phyloP scores from a whole-genome alignment of 1,140 invertebrate genomes.

The Scaptomyza graminum region DNA sequence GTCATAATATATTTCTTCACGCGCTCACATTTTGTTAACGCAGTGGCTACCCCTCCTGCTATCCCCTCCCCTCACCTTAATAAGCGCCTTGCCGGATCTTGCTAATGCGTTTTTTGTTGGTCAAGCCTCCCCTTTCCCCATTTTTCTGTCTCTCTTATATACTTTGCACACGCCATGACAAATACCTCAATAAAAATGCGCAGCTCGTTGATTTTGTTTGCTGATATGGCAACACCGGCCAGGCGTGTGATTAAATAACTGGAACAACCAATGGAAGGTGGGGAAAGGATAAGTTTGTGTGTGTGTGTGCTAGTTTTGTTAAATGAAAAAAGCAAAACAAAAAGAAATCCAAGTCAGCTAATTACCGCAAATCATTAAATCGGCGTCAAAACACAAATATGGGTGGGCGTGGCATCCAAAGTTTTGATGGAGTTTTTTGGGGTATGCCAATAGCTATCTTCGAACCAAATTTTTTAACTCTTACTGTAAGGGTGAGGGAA shows the following conservation, averaged over 20 bases:
- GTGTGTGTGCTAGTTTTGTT: slow-evolving; percentile 10
- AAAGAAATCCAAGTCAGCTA: slow-evolving; percentile 24
- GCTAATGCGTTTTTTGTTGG: slow-evolving; percentile 55
- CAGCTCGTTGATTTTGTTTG: slow-evolving; percentile 68
- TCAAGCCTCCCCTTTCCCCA: not conserved
- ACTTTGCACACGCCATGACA: not conserved
- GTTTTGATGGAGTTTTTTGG: no score
- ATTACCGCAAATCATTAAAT: slow-evolving; percentile 38
- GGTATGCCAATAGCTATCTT: no score
- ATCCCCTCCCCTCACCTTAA: not conserved
- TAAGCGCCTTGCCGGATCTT: not conserved
- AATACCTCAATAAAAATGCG: slow-evolving; percentile 20
- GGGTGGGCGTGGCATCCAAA: no score
- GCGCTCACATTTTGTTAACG: slow-evolving; percentile 57
- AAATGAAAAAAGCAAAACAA: not conserved
- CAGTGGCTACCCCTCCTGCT: slow-evolving; percentile 10
- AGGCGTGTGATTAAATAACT: no score
- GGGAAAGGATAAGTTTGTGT: not conserved
- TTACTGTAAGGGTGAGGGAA: no score
- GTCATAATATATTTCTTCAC: slow-evolving; percentile 78
- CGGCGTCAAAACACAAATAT: not conserved
- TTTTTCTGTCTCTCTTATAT: not conserved
- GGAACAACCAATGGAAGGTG: not conserved
- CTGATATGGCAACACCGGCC: slow-evolving; percentile 47
- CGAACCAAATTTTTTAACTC: no score